These are phyloP conservation scores for Seira ritae DNA, from an alignment of 2,888 invertebrate species.

Conservation along the genomic window DNA sequence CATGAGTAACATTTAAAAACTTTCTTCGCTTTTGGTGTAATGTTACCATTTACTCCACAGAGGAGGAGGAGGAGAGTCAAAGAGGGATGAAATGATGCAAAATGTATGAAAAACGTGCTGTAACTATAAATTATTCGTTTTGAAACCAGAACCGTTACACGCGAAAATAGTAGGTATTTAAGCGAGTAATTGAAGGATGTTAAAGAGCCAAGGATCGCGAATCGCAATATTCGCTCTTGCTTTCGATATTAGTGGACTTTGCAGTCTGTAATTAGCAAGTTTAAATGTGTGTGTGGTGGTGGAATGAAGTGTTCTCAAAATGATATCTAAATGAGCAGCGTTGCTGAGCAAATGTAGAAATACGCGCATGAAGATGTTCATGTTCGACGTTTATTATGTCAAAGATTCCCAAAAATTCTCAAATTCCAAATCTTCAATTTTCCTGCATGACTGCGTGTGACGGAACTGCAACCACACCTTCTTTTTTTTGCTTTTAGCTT, in stretches of 20 bases:
- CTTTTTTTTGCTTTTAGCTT: neutral
- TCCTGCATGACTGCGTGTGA: neutral
- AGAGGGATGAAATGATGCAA: constrained; percentile 2
- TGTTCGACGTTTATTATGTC: too few relatives aligned
- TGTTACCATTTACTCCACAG: too few relatives aligned
- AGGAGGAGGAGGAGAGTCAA: neutral
- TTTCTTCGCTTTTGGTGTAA: neutral
- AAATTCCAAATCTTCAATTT: too few relatives aligned
- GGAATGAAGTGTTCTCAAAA: too few relatives aligned
- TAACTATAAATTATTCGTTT: neutral
- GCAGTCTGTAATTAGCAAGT: too few relatives aligned
- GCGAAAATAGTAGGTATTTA: neutral
- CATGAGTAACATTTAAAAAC: neutral
- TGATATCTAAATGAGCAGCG: too few relatives aligned
- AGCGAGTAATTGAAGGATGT: neutral
- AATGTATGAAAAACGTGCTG: neutral
- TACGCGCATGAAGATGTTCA: too few relatives aligned
- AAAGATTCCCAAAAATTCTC: too few relatives aligned
- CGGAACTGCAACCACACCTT: constrained; percentile 7
- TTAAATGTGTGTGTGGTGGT: too few relatives aligned
- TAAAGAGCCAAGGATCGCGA: neutral
- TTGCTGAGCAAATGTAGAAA: too few relatives aligned
- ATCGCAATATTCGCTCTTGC: neutral
- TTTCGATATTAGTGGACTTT: constrained; percentile 5
- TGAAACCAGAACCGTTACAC: constrained; percentile 8